phyloP scores from a whole-genome alignment of 1,140 invertebrate species.

The Ceratina japonica region DNA sequence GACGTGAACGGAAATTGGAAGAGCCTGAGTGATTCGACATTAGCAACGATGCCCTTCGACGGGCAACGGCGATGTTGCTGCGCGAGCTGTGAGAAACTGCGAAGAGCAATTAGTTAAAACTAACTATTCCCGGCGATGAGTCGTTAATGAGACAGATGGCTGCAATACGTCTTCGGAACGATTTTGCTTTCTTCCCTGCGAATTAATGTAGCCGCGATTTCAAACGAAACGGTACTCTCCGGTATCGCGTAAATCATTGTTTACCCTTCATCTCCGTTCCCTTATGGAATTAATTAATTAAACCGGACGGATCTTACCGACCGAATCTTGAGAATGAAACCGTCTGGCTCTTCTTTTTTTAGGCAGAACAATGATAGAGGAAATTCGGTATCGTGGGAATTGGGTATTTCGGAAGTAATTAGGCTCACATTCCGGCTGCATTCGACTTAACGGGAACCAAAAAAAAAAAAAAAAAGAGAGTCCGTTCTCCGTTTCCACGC shows the following conservation, averaged over 20 bases:
- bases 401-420: slow-evolving; percentile 33
- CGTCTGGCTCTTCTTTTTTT: background rate
- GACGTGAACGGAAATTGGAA: no score
- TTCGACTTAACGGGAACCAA: slow-evolving; percentile 45
- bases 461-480: background rate
- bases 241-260: background rate
- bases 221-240: slow-evolving; percentile 14
- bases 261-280: slow-evolving; percentile 5
- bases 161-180: slow-evolving; percentile 15
- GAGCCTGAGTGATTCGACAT: no score
- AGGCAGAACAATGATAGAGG: background rate
- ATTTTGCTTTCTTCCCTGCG: slow-evolving; percentile 37
- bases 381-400: slow-evolving; percentile 39
- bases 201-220: background rate
- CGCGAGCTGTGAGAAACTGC: slow-evolving; percentile 5
- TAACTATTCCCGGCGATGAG: background rate
- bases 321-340: background rate
- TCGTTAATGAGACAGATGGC: slow-evolving; percentile 7
- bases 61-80: no score
- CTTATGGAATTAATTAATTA: slow-evolving; percentile 3
- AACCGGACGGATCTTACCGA: background rate
- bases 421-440: no score
- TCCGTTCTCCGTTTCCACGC: background rate
- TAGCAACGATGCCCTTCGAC: no score
- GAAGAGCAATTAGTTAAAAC: slow-evolving; percentile 31